phyloP scores from a whole-genome alignment of 2,113 vertebrate genomes.

The Muntiacus reevesi region DNA sequence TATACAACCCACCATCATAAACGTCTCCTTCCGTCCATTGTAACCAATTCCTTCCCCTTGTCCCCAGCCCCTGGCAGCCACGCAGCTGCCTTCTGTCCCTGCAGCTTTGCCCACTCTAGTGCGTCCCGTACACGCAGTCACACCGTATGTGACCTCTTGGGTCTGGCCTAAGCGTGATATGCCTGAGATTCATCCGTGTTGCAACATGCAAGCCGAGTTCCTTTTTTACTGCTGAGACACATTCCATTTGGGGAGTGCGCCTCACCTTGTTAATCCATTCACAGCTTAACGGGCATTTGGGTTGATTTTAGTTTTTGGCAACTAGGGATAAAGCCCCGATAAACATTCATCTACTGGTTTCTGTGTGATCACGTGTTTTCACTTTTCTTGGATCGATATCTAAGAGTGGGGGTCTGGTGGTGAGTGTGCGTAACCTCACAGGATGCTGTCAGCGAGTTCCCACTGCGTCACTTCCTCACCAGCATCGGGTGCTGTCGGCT shows the following conservation, averaged over 20 bases:
- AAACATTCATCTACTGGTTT: neutral
- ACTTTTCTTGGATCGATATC: neutral
- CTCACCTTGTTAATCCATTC: neutral
- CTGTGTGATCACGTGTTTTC: neutral
- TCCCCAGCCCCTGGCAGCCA: no score
- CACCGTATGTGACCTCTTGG: neutral
- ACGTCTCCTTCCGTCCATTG: neutral
- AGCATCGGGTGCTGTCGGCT: neutral
- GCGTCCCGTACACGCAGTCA: accelerated
- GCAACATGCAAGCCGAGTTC: accelerated
- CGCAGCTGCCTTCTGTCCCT: no score
- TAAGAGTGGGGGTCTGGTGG: neutral
- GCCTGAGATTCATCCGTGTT: accelerated
- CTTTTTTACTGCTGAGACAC: neutral
- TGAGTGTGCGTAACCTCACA: no score
- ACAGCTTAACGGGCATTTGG: neutral
- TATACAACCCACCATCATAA: accelerated
- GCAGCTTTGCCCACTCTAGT: neutral
- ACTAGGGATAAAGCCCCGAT: neutral
- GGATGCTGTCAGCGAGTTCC: neutral
- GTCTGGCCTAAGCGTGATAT: neutral
- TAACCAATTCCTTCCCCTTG: neutral
- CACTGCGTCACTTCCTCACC: accelerated
- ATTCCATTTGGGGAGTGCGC: neutral
- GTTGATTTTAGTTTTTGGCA: neutral